Conservation (phyloP, 2,888 invertebrate genomes). For the Lasioglossum leucozonium region DNA sequence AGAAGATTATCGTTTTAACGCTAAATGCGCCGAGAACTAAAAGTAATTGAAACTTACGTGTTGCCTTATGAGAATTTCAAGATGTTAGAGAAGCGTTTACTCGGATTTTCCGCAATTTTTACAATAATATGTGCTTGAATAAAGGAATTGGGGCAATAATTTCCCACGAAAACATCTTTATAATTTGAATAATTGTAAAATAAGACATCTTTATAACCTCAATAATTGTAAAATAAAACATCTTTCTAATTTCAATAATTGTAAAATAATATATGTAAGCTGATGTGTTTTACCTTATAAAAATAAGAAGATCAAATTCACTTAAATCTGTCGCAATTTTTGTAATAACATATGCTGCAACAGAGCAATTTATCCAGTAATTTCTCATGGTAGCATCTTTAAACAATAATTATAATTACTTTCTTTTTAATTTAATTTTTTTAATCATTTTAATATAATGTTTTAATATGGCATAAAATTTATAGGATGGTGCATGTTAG, state of each 20-base stretch:
- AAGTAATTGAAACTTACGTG: background rate
- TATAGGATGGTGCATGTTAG: too few species aligned
- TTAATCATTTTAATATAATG: too few species aligned
- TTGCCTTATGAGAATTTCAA: background rate
- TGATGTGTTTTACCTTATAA: background rate
- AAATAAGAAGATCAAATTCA: background rate
- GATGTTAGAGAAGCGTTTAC: background rate
- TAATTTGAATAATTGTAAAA: background rate
- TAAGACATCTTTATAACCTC: background rate
- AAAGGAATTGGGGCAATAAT: background rate
- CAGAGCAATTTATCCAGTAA: background rate
- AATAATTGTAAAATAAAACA: background rate
- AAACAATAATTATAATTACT: too few species aligned
- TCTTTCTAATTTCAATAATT: background rate
- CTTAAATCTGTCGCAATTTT: background rate
- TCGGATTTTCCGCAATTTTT: background rate
- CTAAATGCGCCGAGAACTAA: background rate
- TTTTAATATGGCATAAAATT: too few species aligned
- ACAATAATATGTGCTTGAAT: background rate
- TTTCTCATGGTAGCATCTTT: background rate
- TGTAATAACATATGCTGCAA: background rate
- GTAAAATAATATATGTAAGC: background rate
- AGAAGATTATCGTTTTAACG: background rate
- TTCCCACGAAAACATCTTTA: background rate
- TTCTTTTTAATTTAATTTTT: too few species aligned